Base-by-base conservation (phyloP, 1,140 invertebrate species). In the Atopsyche davidsoni region DNA sequence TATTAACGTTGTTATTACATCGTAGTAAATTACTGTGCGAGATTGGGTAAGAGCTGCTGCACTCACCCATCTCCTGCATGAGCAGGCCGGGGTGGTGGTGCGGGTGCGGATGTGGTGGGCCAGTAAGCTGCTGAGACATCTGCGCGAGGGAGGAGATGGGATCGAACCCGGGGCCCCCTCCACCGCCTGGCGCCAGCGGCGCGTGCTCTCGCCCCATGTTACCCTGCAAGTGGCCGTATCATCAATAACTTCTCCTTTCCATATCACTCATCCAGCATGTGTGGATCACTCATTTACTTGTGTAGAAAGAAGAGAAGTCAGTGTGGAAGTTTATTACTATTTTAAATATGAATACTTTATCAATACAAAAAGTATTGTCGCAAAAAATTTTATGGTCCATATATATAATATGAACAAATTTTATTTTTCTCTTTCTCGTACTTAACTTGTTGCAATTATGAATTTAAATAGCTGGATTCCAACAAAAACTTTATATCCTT, bases 81-180 rank as follows among this genome's bases (percentile, higher is more conserved):
- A 58, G 31, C 10, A 57, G 40, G 3, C 45, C 55, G 11, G 55
- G 41, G 23, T 58, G 55, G 45, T 58, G 55, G 34, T 51, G 48
- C 1, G 48, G 48, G 36, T 57, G 55, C 9, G 45, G 32, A 46
- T 52, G 50, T 2, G 50, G 50, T 40, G 46, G 51, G 10, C 55
- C 55, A 2, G 89, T 91, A 17, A 94, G 65, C 62, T 92, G 89
- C 61, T 94, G 91, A 41, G 87, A 91, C 92, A 94, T 95, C 66
- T 94, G 90, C 17, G 91, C 89, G 60, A 94, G 77, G 2, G 92
- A 95, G 11, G 90, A 89, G 55, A 95, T 94, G 0, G 92, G 91
- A 75, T 95, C 92, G 67, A 94, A 94, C 6, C 64, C 63, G 64
- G 69, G 64, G 39, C 68, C 68, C 11, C 68, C 69, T 35, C 62